phyloP scores from a whole-genome alignment of 2,113 vertebrate species.

The Barnardius zonarius region DNA sequence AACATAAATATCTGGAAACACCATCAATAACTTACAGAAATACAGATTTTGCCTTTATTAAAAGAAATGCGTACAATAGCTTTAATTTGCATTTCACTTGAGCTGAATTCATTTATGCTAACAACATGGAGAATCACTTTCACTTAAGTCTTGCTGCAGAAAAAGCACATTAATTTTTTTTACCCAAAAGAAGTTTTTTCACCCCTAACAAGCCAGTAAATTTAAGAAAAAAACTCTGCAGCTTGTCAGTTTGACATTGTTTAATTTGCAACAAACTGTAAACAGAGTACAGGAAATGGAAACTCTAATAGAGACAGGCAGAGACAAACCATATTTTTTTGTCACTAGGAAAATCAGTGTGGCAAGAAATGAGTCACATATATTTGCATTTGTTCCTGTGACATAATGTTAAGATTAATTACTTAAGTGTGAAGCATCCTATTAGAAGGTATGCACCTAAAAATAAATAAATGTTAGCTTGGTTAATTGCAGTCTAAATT shows the following conservation, averaged over 20 bases:
- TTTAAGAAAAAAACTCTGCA: not conserved
- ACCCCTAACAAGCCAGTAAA: constrained; percentile 47
- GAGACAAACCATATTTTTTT: constrained; percentile 43
- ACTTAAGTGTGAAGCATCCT: not conserved
- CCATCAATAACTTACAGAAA: not conserved
- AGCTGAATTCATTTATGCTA: constrained; percentile 14
- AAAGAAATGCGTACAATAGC: not conserved
- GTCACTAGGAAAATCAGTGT: constrained; percentile 19
- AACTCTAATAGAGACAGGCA: constrained; percentile 38
- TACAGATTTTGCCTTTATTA: not conserved
- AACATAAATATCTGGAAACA: not conserved
- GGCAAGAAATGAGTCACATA: constrained; percentile 20
- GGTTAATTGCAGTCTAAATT: constrained; percentile 23
- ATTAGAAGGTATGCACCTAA: constrained; percentile 32
- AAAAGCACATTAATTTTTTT: constrained; percentile 23
- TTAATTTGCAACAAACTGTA: constrained; percentile 56
- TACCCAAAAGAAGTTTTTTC: not conserved
- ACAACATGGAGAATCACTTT: constrained; percentile 6
- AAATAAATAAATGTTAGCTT: constrained; percentile 43
- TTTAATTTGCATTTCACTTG: constrained; percentile 21
- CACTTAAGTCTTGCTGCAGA: constrained; percentile 25
- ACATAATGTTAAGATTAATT: constrained; percentile 29
- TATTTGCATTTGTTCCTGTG: constrained; percentile 15
- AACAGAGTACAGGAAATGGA: constrained; percentile 44
- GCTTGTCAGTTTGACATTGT: constrained; percentile 55